A percentile compares a stretch with the other conserved stretches of the same genome.
These are phyloP conservation scores for Drosophila sturtevanti DNA, from an alignment of 1,140 invertebrate genomes.

Conservation along the genomic window DNA sequence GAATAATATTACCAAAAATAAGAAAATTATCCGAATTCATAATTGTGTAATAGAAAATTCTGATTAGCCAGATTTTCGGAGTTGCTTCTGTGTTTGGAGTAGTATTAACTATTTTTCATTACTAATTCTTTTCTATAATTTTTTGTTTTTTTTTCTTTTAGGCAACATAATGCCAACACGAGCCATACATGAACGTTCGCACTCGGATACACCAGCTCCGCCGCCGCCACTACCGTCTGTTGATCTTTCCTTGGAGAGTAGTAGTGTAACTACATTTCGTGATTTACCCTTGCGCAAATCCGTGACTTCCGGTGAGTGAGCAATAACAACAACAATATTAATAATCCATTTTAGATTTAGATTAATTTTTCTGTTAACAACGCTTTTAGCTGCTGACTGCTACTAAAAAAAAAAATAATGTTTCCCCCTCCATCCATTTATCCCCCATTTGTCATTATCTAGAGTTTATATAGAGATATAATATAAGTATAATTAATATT, in stretches of 20 bases:
- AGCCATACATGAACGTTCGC: constrained; percentile 92
- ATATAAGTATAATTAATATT: constrained; percentile 20
- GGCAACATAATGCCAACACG: constrained; percentile 79
- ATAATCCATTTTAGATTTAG: not conserved
- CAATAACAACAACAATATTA: too few relatives aligned
- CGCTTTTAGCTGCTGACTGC: constrained; percentile 52
- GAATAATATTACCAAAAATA: too few relatives aligned
- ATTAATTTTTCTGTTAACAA: constrained; percentile 27
- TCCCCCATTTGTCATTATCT: not conserved
- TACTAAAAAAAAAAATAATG: constrained; percentile 33
- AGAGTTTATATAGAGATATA: not conserved
- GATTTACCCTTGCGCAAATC: constrained; percentile 95
- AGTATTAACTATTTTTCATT: not conserved
- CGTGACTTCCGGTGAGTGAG: constrained; percentile 88
- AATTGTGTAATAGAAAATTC: too few relatives aligned
- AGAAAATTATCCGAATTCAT: too few relatives aligned
- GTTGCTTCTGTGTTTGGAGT: too few relatives aligned
- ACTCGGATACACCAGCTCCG: constrained; percentile 92
- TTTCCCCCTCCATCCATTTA: too few relatives aligned
- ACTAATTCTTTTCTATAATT: too few relatives aligned
- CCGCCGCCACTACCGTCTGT: constrained; percentile 92
- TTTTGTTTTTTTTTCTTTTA: constrained; percentile 13
- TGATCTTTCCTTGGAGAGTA: constrained; percentile 96
- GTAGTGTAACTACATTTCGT: constrained; percentile 95
- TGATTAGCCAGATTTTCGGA: too few relatives aligned